A percentile compares a stretch with the other conserved stretches of the same genome.
Evolutionary conservation across 2,888 invertebrate species (phyloP).

Genomic region (Tachina fera): DNA sequence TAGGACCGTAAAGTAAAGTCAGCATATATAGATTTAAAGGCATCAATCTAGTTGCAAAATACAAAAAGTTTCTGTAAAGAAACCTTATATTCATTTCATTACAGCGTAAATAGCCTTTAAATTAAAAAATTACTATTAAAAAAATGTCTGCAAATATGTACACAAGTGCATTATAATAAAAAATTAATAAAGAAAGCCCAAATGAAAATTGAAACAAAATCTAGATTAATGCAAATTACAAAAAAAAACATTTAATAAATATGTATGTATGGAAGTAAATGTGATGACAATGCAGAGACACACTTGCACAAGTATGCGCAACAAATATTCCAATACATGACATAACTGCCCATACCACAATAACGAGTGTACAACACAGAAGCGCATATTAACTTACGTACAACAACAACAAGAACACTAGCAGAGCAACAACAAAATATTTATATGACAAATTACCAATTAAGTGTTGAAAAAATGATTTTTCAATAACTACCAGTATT

Average conservation of each 20-base stretch:
- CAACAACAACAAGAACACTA: constrained; percentile 5
- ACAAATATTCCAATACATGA: constrained; percentile 8
- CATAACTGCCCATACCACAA: background rate
- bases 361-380: background rate
- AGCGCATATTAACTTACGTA: constrained; percentile 1
- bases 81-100: no score
- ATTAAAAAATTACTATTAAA: background rate
- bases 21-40: no score
- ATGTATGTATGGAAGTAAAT: constrained; percentile 38
- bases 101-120: background rate
- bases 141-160: background rate
- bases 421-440: no score
- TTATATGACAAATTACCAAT: constrained; percentile 68
- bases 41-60: no score
- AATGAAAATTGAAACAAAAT: constrained; percentile 8
- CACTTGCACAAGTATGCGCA: background rate
- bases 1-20: no score
- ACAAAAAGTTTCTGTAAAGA: no score
- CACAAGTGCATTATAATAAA: background rate
- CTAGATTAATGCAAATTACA: constrained; percentile 32
- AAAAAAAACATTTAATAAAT: constrained; percentile 47
- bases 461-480: constrained; percentile 70
- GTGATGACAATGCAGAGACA: constrained; percentile 28
- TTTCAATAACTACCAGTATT: constrained; percentile 56
- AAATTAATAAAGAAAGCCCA: constrained; percentile 3